A percentile compares a stretch with the other conserved stretches of the same genome.
phyloP scores from a whole-genome alignment of 1,140 invertebrate species.

The Drosophila seguyi region DNA sequence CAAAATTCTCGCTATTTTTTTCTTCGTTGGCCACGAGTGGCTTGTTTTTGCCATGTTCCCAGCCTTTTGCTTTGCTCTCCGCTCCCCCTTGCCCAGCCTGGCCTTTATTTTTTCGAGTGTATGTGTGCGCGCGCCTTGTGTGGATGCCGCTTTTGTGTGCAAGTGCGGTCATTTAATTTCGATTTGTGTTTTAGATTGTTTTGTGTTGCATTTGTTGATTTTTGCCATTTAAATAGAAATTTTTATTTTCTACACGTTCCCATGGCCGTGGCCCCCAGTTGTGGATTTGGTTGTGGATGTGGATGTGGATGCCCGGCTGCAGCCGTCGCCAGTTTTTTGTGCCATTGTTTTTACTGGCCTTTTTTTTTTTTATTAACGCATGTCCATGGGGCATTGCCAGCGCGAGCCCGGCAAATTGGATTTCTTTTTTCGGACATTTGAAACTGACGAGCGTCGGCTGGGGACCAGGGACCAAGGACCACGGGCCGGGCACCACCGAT shows the following conservation, averaged over 20 bases:
- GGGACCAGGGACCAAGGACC: slow-evolving; percentile 19
- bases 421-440: slow-evolving; percentile 79
- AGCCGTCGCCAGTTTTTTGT: slow-evolving; percentile 73
- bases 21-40: slow-evolving; percentile 61
- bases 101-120: background rate
- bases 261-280: slow-evolving; percentile 56
- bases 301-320: slow-evolving; percentile 28
- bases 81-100: background rate
- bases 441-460: slow-evolving; percentile 65
- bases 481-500: slow-evolving; percentile 2
- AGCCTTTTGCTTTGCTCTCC: slow-evolving; percentile 11
- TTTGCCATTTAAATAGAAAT: slow-evolving; percentile 84
- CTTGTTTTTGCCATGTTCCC: slow-evolving; percentile 79
- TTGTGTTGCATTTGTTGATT: slow-evolving; percentile 83
- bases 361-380: slow-evolving; percentile 66
- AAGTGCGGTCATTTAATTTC: slow-evolving; percentile 85
- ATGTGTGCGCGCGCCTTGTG: slow-evolving; percentile 40
- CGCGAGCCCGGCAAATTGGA: slow-evolving; percentile 73
- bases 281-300: slow-evolving; percentile 11
- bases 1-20: slow-evolving; percentile 26
- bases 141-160: slow-evolving; percentile 75
- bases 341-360: slow-evolving; percentile 25
- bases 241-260: slow-evolving; percentile 82
- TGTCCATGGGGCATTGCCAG: slow-evolving; percentile 70
- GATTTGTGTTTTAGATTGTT: slow-evolving; percentile 85